These are phyloP conservation scores for Ceraclea dissimilis DNA, from an alignment of 2,888 invertebrate species.

Conservation along the genomic window DNA sequence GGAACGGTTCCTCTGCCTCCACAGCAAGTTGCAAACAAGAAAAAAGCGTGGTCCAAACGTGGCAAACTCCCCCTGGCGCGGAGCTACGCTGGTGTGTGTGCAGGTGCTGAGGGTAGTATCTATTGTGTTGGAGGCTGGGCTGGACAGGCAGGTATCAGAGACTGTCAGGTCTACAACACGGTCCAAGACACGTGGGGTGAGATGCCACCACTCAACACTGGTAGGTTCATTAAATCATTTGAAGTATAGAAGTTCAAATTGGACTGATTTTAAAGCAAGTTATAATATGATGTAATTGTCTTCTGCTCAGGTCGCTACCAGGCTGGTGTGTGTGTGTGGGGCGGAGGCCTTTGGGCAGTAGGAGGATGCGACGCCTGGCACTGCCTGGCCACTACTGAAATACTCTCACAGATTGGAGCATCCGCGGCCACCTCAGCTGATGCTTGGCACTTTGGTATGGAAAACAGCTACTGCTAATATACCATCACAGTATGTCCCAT, in stretches of 20 bases:
- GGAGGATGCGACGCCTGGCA: slow-evolving; percentile 89
- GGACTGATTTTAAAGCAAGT: background rate
- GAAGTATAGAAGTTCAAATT: background rate
- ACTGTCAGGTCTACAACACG: slow-evolving; percentile 67
- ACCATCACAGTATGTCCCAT: background rate
- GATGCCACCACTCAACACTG: slow-evolving; percentile 60
- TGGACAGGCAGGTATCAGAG: slow-evolving; percentile 59
- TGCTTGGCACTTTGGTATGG: slow-evolving; percentile 22
- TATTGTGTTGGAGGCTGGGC: slow-evolving; percentile 79
- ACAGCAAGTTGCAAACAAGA: slow-evolving; percentile 29
- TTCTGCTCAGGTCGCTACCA: slow-evolving; percentile 60
- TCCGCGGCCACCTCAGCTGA: slow-evolving; percentile 8
- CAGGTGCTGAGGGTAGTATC: slow-evolving; percentile 58
- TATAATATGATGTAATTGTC: no score
- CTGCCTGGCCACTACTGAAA: slow-evolving; percentile 52
- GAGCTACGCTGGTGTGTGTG: slow-evolving; percentile 66
- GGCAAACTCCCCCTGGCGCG: slow-evolving; percentile 54
- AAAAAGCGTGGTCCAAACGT: slow-evolving; percentile 41
- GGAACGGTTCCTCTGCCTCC: slow-evolving; percentile 30
- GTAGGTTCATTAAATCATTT: slow-evolving; percentile 29
- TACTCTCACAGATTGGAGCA: slow-evolving; percentile 28
- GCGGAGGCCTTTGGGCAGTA: slow-evolving; percentile 65
- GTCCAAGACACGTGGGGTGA: slow-evolving; percentile 55
- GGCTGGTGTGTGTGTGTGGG: slow-evolving; percentile 63
- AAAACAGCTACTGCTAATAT: background rate